A percentile compares a stretch with the other conserved stretches of the same genome.
phyloP scores from a whole-genome alignment of 23 tunicate genomes.

The Ciona savignyi region DNA sequence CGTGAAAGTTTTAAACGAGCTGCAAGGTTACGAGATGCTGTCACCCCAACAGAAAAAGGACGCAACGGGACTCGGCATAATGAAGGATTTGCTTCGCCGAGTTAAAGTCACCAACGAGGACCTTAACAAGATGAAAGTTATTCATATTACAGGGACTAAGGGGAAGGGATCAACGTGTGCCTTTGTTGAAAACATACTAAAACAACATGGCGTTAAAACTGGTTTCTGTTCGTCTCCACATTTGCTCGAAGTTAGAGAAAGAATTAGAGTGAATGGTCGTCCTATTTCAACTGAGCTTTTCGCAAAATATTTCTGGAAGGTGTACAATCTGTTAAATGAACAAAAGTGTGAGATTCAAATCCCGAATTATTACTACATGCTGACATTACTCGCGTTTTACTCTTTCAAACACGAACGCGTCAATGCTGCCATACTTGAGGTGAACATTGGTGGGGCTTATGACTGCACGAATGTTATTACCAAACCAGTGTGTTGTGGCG shows the following conservation, averaged over 20 bases:
- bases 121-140: slow-evolving; percentile 25
- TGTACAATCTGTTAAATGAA: slow-evolving; percentile 32
- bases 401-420: slow-evolving; percentile 58
- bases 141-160: too few species aligned
- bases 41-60: slow-evolving; percentile 12
- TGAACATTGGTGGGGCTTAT: slow-evolving; percentile 88
- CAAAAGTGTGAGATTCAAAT: slow-evolving; percentile 18
- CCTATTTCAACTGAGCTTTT: too few species aligned
- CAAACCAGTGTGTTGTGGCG: slow-evolving; percentile 63
- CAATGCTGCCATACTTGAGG: slow-evolving; percentile 79
- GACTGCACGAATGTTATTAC: slow-evolving; percentile 82
- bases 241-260: slow-evolving; percentile 76
- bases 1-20: slow-evolving; percentile 41
- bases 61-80: slow-evolving; percentile 33
- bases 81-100: slow-evolving; percentile 57
- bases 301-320: slow-evolving; percentile 61
- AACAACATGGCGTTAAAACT: slow-evolving; percentile 64
- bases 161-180: too few species aligned
- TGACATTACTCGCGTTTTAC: slow-evolving; percentile 72
- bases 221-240: slow-evolving; percentile 95
- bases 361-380: slow-evolving; percentile 80
- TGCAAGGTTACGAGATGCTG: slow-evolving; percentile 33
- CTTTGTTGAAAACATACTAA: slow-evolving; percentile 72
- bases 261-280: slow-evolving; percentile 87
- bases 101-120: slow-evolving; percentile 37